Percentiles rank a stretch among this genome's conserved stretches.
These are phyloP conservation scores for Esox niger DNA, from an alignment of 2,113 vertebrate species.

Conservation along the genomic window DNA sequence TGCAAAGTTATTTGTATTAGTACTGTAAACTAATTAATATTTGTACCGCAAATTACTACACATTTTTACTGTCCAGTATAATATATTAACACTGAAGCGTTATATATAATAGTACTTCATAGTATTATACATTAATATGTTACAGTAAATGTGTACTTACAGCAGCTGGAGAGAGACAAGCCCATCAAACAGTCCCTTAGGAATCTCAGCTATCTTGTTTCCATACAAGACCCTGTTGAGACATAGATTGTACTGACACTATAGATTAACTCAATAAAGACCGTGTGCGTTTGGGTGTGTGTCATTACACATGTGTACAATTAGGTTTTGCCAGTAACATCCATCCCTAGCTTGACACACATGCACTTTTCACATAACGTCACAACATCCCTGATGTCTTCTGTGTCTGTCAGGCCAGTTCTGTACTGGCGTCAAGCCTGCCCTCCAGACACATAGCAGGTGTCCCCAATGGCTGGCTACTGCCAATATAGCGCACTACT, in stretches of 20 bases:
- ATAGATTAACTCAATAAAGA: too few species aligned
- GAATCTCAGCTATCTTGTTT: constrained; percentile 97
- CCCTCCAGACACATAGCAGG: too few species aligned
- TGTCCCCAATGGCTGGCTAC: too few species aligned
- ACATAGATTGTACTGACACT: constrained; percentile 13
- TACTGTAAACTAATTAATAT: too few species aligned
- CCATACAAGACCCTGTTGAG: constrained; percentile 90
- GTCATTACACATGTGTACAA: neutral
- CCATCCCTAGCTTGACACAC: neutral
- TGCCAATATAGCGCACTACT: too few species aligned
- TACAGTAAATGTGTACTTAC: constrained; percentile 77
- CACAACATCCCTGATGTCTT: constrained; percentile 9
- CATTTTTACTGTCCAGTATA: too few species aligned
- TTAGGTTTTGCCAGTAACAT: neutral
- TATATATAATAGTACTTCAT: too few species aligned
- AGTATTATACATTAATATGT: neutral
- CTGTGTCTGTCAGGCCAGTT: neutral
- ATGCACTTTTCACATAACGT: neutral
- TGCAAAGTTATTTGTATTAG: too few species aligned
- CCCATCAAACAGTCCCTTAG: constrained; percentile 95
- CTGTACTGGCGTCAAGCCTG: too few species aligned
- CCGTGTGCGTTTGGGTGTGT: constrained; percentile 3
- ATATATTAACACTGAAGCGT: too few species aligned
- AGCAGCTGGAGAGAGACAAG: constrained; percentile 94
- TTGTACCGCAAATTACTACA: too few species aligned